Percentiles rank a stretch among this genome's conserved stretches.
These are phyloP conservation scores for Parambassis ranga DNA, from an alignment of 2,797 vertebrate genomes.

Conservation along the genomic window DNA sequence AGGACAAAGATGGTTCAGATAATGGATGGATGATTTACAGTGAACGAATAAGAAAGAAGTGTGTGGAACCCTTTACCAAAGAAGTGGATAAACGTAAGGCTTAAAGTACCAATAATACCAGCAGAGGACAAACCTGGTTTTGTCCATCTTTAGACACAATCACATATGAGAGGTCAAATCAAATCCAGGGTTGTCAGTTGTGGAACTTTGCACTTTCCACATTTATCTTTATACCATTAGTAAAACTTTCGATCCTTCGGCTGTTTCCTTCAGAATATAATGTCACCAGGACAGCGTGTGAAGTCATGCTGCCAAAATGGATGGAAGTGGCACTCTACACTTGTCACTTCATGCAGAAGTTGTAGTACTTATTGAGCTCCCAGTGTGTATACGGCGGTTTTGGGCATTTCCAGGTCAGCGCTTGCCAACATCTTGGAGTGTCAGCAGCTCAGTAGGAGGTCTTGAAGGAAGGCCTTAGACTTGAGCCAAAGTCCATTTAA, in stretches of 20 bases:
- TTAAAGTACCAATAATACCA: too few relatives aligned
- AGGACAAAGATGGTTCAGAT: too few relatives aligned
- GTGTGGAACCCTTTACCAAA: too few relatives aligned
- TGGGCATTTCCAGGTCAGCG: slow-evolving; percentile 66
- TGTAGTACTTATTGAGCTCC: slow-evolving; percentile 24
- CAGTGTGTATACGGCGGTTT: slow-evolving; percentile 23
- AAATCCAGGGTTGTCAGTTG: too few relatives aligned
- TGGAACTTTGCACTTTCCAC: slow-evolving; percentile 19
- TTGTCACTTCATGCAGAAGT: slow-evolving; percentile 25
- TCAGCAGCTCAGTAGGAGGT: slow-evolving; percentile 51
- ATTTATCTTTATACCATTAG: not conserved
- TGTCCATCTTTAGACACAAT: too few relatives aligned
- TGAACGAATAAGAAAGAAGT: too few relatives aligned
- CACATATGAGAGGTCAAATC: too few relatives aligned
- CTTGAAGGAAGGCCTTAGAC: slow-evolving; percentile 39
- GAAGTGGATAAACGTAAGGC: too few relatives aligned
- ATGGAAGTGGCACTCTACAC: slow-evolving; percentile 13
- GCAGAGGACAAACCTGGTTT: too few relatives aligned
- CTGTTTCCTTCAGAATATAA: slow-evolving; percentile 13
- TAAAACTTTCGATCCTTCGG: not conserved
- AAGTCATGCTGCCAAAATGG: slow-evolving; percentile 27
- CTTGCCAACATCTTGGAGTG: slow-evolving; percentile 36
- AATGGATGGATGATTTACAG: too few relatives aligned
- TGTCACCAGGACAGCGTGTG: not conserved
- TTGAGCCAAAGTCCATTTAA: slow-evolving; percentile 36